Conservation (phyloP, 2,797 vertebrate species). For the Hafferia zeledoni region DNA sequence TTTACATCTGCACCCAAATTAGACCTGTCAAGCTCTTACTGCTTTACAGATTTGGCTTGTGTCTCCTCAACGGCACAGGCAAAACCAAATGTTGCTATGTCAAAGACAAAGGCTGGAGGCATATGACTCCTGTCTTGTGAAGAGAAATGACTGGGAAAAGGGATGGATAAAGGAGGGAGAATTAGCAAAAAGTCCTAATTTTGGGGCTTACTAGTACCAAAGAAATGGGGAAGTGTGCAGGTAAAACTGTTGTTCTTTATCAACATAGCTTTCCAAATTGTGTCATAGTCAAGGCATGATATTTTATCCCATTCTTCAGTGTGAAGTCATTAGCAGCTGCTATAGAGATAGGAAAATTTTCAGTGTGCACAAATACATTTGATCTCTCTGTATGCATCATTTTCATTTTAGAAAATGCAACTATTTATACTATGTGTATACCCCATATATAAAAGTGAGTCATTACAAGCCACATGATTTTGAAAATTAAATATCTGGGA, state of each 20-base stretch:
- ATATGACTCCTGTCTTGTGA: rapidly evolving
- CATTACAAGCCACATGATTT: background rate
- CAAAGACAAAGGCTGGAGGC: background rate
- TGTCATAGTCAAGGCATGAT: background rate
- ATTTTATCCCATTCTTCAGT: background rate
- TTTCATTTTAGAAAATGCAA: background rate
- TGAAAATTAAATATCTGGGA: background rate
- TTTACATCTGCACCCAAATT: background rate
- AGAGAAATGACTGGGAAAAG: background rate
- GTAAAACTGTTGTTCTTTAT: background rate
- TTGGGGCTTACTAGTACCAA: background rate
- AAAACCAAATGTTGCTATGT: background rate
- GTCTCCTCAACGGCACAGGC: background rate
- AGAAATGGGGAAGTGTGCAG: too few relatives aligned
- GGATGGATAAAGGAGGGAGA: background rate
- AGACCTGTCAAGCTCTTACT: background rate
- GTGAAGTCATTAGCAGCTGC: background rate
- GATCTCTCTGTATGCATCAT: background rate
- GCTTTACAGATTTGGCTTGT: background rate
- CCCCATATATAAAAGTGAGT: background rate
- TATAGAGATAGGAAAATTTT: background rate
- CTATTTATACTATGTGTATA: background rate
- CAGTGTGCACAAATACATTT: background rate
- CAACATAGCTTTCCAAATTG: background rate
- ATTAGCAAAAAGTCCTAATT: background rate